phyloP scores from a whole-genome alignment of 53 echinoderm and acorn worm species.

The Paracentrotus lividus region DNA sequence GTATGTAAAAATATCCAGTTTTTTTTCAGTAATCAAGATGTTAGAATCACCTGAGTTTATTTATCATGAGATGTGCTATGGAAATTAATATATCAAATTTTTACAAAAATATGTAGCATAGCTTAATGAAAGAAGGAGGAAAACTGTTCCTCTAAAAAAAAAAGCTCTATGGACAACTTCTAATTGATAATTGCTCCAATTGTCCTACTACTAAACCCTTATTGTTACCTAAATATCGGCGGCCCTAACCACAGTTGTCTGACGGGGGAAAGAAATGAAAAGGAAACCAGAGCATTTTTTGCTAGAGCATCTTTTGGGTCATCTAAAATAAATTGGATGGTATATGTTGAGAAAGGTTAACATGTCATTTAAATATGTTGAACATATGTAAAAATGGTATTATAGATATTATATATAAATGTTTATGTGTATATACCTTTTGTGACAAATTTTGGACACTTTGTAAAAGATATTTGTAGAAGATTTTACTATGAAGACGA shows the following conservation, averaged over 20 bases:
- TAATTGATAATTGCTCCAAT: not conserved
- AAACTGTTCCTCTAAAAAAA: not conserved
- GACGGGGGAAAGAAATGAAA: not conserved
- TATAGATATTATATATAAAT: constrained; percentile 18
- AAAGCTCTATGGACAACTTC: not conserved
- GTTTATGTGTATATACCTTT: constrained; percentile 42
- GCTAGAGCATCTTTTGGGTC: not conserved
- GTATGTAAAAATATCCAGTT: not conserved
- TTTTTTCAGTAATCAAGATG: not conserved
- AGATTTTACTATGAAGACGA: constrained; percentile 18
- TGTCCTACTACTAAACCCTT: not conserved
- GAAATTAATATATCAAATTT: not conserved
- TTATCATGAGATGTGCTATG: not conserved
- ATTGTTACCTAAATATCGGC: not conserved
- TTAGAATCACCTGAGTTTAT: too few species aligned
- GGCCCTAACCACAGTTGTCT: not conserved
- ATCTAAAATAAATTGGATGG: not conserved
- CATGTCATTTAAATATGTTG: not conserved
- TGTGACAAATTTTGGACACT: constrained; percentile 35
- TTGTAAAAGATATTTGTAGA: constrained; percentile 39
- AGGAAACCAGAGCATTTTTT: not conserved
- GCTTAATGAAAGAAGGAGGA: not conserved
- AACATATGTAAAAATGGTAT: not conserved
- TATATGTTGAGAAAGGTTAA: not conserved
- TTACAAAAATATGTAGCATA: not conserved